Base-by-base conservation (phyloP, 2,888 invertebrate genomes). In the Cantharis rustica region DNA sequence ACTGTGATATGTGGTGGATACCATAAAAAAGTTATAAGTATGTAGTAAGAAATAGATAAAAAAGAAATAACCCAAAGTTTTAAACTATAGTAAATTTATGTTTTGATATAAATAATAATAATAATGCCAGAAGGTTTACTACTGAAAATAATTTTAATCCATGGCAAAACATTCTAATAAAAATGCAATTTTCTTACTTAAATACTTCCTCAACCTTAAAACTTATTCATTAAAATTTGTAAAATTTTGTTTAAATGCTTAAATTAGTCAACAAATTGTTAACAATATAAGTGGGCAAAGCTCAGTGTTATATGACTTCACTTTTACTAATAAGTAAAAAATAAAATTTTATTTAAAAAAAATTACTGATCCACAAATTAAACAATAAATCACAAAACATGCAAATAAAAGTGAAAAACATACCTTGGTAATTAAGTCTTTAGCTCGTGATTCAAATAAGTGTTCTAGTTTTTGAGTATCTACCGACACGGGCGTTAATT, bases 401-500 rank as follows among this genome's bases (percentile, higher is more conserved):
- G 64, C 64, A 20, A 26, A 63, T 16, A 71, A 27, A 26, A n/a
- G 72, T 78, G 20, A 71, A 73, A 72, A 69, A 82, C 90, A 88
- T 89, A 96, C 96, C 96, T 98, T 98, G 80, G 95, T 94, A 84
- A 97, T 93, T 84, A 98, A 90, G 90, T 99, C 99, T 90, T 98
- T 98, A 80, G 97, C 96, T 85, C 97, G 93, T 31, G 97, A 97
- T 89, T 99, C 99, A 88, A 99, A 99, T 77, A 99, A 91, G 89
- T 98, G 97, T 86, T 99, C 98, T 84, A 99, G 89, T 89, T 96
- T 96, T 84, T 96, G 94, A 9, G 95, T 96, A 87, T 99, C 99
- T 23, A 99, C 92, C 72, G 91, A 91, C 7, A 98, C 93, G 26
- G 94, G 92, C 61, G 93, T 93, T 71, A 98, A 88, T 85, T 97